Conservation (phyloP, 1,140 invertebrate species). For the Conopomorpha cramerella region DNA sequence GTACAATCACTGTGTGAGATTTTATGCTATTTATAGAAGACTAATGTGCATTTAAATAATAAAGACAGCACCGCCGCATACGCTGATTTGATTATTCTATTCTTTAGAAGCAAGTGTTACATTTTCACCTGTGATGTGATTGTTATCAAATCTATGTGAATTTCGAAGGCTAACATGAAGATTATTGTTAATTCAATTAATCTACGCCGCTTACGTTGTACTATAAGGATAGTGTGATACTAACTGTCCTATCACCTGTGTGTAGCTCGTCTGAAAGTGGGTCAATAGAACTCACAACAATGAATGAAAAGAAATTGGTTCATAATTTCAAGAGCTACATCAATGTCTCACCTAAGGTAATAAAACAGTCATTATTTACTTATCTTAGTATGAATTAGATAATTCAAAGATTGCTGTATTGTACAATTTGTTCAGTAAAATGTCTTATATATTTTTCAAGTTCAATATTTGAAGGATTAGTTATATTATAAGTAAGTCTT, state of each 20-base stretch:
- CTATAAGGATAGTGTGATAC: too few species aligned
- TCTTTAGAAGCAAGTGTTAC: too few species aligned
- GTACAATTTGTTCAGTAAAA: not conserved
- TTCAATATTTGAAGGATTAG: not conserved
- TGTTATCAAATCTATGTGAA: slow-evolving; percentile 43
- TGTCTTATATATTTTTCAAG: not conserved
- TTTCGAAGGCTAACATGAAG: slow-evolving; percentile 32
- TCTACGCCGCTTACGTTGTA: slow-evolving; percentile 10
- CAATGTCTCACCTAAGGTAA: slow-evolving; percentile 39
- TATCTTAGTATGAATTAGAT: slow-evolving; percentile 1
- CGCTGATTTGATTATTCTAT: too few species aligned
- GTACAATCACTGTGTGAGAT: too few species aligned
- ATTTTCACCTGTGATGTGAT: too few species aligned
- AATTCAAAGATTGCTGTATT: too few species aligned
- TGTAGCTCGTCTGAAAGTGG: too few species aligned
- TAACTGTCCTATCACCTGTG: too few species aligned
- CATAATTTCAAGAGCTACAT: slow-evolving; percentile 53
- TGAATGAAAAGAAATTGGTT: slow-evolving; percentile 49
- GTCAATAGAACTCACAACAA: slow-evolving; percentile 36
- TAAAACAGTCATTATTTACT: slow-evolving; percentile 7
- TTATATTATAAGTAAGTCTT: not conserved
- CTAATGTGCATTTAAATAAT: too few species aligned
- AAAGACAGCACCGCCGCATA: too few species aligned
- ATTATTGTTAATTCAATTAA: slow-evolving; percentile 22
- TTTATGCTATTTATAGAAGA: too few species aligned